Conservation (phyloP, 2,113 vertebrate species). For the Epinephelus moara region DNA sequence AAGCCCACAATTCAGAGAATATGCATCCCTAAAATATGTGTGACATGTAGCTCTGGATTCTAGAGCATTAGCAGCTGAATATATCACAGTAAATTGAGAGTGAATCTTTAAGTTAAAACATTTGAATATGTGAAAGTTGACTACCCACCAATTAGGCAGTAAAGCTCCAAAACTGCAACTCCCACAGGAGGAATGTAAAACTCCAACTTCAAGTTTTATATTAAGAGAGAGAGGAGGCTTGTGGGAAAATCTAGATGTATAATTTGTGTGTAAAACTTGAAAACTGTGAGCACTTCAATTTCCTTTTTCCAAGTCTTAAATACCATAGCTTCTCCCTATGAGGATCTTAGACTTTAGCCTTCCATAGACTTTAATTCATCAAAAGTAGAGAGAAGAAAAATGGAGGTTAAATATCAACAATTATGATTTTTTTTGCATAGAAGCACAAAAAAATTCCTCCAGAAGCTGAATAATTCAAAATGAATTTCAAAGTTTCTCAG, state of each 20-base stretch:
- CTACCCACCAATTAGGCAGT: constrained; percentile 2
- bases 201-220: neutral
- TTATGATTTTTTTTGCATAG: too few species aligned
- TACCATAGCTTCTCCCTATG: neutral
- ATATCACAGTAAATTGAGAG: neutral
- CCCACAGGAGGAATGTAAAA: neutral
- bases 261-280: neutral
- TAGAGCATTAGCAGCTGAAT: neutral
- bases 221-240: neutral
- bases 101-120: neutral
- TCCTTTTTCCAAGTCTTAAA: neutral
- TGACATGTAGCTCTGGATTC: neutral
- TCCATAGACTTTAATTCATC: neutral
- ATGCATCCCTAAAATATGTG: neutral
- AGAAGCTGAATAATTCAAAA: neutral
- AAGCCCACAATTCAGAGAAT: neutral
- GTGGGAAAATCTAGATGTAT: neutral
- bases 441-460: neutral
- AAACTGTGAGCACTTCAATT: neutral
- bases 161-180: neutral
- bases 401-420: neutral
- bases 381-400: neutral
- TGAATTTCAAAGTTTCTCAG: neutral
- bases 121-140: neutral
- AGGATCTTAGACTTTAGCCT: neutral